phyloP scores from a whole-genome alignment of 2,113 vertebrate species.

The Ceratotherium simum region DNA sequence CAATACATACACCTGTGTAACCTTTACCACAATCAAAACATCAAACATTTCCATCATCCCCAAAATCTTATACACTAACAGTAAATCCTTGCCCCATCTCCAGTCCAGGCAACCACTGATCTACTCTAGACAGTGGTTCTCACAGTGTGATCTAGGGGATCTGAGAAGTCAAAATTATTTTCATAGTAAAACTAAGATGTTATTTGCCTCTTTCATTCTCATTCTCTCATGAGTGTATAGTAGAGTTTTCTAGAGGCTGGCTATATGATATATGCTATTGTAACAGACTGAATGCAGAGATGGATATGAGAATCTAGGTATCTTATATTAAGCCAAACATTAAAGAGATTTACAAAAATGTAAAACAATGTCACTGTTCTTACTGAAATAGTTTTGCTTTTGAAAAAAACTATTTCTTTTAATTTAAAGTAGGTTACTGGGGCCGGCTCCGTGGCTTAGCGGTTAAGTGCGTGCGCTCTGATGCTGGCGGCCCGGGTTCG shows the following conservation, averaged over 20 bases:
- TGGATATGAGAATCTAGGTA: background rate
- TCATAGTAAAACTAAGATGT: background rate
- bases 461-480: no score
- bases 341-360: background rate
- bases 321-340: background rate
- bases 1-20: background rate
- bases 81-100: background rate
- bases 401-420: background rate
- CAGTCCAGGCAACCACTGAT: background rate
- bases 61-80: background rate
- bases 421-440: background rate
- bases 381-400: background rate
- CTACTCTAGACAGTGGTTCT: background rate
- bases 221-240: background rate
- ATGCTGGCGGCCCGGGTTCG: no score
- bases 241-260: background rate
- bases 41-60: background rate
- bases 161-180: background rate
- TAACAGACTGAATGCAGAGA: background rate
- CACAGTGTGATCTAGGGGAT: background rate
- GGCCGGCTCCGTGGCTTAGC: no score
- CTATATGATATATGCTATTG: background rate
- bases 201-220: background rate
- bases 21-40: background rate
- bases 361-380: background rate